phyloP scores from a whole-genome alignment of 2,113 vertebrate genomes.

The Macaca fascicularis region DNA sequence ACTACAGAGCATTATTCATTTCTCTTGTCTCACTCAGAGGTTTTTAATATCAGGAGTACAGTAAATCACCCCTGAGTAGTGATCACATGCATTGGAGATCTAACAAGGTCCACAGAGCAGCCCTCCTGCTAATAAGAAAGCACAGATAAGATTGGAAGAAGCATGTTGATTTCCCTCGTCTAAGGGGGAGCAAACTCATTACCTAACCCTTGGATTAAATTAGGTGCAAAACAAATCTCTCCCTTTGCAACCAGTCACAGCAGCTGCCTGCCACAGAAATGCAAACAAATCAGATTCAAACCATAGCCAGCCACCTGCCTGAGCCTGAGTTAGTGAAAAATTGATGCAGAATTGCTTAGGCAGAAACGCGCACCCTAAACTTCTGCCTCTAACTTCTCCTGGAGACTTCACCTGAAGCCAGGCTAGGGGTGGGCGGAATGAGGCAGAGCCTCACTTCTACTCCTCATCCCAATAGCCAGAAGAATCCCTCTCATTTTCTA shows the following conservation, averaged over 20 bases:
- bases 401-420: background rate
- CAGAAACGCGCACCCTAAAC: background rate
- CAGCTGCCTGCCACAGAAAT: constrained; percentile 43
- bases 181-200: constrained; percentile 58
- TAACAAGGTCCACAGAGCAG: constrained; percentile 45
- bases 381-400: background rate
- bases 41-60: constrained; percentile 57
- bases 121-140: background rate
- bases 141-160: background rate
- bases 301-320: constrained; percentile 53
- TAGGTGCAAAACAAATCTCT: constrained; percentile 66
- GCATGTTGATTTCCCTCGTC: background rate
- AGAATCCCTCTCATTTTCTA: background rate
- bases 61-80: constrained; percentile 55
- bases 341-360: background rate
- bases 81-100: background rate
- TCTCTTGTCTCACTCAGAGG: constrained; percentile 20
- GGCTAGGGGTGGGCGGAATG: rapidly evolving
- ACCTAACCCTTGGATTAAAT: constrained; percentile 70
- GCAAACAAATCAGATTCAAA: constrained; percentile 61
- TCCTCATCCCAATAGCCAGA: background rate
- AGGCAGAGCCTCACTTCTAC: background rate
- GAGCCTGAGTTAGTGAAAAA: background rate
- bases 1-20: constrained; percentile 59
- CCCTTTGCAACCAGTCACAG: constrained; percentile 33